These are phyloP conservation scores for Spilosoma lubricipeda DNA, from an alignment of 2,888 invertebrate genomes.

Conservation along the genomic window DNA sequence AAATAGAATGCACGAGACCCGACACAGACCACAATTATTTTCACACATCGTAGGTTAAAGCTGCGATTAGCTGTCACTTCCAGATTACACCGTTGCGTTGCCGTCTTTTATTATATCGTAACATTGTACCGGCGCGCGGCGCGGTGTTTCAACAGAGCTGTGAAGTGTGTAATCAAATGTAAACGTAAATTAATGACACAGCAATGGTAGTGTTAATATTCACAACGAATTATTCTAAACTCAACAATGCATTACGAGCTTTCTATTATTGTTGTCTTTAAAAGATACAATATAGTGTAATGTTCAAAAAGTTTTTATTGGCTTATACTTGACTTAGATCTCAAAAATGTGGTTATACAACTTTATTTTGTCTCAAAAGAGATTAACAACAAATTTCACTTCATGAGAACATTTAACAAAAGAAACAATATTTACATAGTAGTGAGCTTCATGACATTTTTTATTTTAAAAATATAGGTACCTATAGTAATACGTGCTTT, in stretches of 20 bases:
- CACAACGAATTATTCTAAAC: not conserved
- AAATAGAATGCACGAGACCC: not conserved
- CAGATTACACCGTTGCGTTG: not conserved
- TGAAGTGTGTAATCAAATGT: not conserved
- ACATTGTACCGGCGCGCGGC: not conserved
- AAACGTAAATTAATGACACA: not conserved
- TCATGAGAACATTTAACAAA: too few species aligned
- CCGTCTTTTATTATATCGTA: slow-evolving; percentile 1
- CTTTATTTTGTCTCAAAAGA: too few species aligned
- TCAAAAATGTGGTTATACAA: too few species aligned
- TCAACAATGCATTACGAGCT: not conserved
- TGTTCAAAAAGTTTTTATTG: too few species aligned
- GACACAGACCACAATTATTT: slow-evolving; percentile 3
- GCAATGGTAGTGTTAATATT: not conserved
- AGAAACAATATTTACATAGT: too few species aligned
- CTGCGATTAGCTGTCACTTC: slow-evolving; percentile 12
- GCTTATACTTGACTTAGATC: too few species aligned
- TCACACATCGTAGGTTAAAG: slow-evolving; percentile 11
- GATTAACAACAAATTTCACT: too few species aligned
- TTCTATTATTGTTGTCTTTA: not conserved
- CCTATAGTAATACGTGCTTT: too few species aligned
- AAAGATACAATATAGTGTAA: not conserved
- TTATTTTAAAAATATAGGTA: too few species aligned
- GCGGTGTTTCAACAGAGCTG: not conserved
- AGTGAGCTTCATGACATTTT: too few species aligned